A percentile compares a stretch with the other conserved stretches of the same genome.
These are phyloP conservation scores for Calephelis perditalis DNA, from an alignment of 2,888 invertebrate genomes.

Conservation along the genomic window DNA sequence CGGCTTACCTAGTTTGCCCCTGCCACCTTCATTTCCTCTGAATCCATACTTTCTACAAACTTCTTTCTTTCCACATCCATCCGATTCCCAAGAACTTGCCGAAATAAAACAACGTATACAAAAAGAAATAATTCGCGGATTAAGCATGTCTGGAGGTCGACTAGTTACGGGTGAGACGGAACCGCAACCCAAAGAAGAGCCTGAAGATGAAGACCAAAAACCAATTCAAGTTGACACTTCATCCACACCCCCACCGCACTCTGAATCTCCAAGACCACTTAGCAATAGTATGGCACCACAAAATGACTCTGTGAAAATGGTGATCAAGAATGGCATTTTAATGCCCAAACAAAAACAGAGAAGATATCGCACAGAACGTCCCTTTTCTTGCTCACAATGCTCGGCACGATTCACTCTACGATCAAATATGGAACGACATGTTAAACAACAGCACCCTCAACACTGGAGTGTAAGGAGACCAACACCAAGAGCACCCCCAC, in stretches of 20 bases:
- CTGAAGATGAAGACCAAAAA: slow-evolving; percentile 75
- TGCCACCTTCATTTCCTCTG: slow-evolving; percentile 80
- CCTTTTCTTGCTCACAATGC: slow-evolving; percentile 94
- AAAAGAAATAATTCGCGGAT: slow-evolving; percentile 80
- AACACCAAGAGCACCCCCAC: slow-evolving; percentile 61
- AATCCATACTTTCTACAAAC: slow-evolving; percentile 82
- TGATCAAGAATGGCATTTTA: slow-evolving; percentile 91
- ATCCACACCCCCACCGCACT: slow-evolving; percentile 62
- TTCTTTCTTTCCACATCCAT: slow-evolving; percentile 72
- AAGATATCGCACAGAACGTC: slow-evolving; percentile 92
- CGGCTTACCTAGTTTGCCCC: slow-evolving; percentile 69
- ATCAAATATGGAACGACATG: slow-evolving; percentile 97
- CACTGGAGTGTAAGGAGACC: slow-evolving; percentile 89
- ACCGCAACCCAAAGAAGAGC: slow-evolving; percentile 56
- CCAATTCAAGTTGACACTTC: slow-evolving; percentile 60
- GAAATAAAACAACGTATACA: slow-evolving; percentile 84
- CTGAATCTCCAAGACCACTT: slow-evolving; percentile 71
- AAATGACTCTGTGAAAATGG: slow-evolving; percentile 89
- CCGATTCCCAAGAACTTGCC: slow-evolving; percentile 78
- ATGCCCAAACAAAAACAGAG: slow-evolving; percentile 96
- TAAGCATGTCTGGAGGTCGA: slow-evolving; percentile 84
- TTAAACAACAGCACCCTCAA: slow-evolving; percentile 95
- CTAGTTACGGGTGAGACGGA: slow-evolving; percentile 67
- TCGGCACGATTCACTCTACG: slow-evolving; percentile 92
- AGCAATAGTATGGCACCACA: slow-evolving; percentile 58